Evolutionary conservation across 2,888 invertebrate species (phyloP).

Genomic region (Chironomus riparius): DNA sequence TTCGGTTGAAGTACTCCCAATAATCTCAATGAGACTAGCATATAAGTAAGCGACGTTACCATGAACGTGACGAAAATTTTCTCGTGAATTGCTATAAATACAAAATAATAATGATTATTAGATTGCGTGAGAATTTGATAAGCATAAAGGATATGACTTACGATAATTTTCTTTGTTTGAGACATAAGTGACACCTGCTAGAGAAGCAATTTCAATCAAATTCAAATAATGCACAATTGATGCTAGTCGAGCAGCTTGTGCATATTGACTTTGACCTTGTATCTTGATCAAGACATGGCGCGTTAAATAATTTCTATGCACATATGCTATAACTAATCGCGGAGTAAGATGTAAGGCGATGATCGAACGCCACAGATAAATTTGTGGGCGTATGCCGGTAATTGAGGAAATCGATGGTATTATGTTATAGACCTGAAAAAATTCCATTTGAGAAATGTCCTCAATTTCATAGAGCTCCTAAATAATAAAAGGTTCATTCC

Average conservation of each 20-base stretch:
- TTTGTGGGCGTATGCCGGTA: slow-evolving; percentile 85
- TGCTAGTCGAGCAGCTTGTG: slow-evolving; percentile 52
- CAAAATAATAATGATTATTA: neutral
- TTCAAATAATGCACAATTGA: slow-evolving; percentile 73
- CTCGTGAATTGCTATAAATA: slow-evolving; percentile 68
- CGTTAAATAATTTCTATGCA: slow-evolving; percentile 75
- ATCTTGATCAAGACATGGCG: slow-evolving; percentile 54
- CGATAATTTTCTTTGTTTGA: slow-evolving; percentile 93
- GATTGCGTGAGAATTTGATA: neutral
- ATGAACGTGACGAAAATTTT: slow-evolving; percentile 87
- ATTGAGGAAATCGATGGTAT: slow-evolving; percentile 94
- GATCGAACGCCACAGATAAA: slow-evolving; percentile 74
- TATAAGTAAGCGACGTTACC: slow-evolving; percentile 72
- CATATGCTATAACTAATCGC: slow-evolving; percentile 76
- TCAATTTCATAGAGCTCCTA: slow-evolving; percentile 24
- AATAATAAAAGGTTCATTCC: slow-evolving; percentile 21
- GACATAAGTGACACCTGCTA: slow-evolving; percentile 88
- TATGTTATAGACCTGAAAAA: slow-evolving; percentile 76
- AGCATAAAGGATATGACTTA: slow-evolving; percentile 48
- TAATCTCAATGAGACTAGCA: slow-evolving; percentile 63
- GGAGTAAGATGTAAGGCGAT: slow-evolving; percentile 89
- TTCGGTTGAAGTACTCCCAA: slow-evolving; percentile 37
- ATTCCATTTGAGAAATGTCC: slow-evolving; percentile 18
- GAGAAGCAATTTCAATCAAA: slow-evolving; percentile 70
- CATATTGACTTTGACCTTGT: slow-evolving; percentile 40